phyloP scores from a whole-genome alignment of 2,113 vertebrate genomes.

The Petroica traversi region DNA sequence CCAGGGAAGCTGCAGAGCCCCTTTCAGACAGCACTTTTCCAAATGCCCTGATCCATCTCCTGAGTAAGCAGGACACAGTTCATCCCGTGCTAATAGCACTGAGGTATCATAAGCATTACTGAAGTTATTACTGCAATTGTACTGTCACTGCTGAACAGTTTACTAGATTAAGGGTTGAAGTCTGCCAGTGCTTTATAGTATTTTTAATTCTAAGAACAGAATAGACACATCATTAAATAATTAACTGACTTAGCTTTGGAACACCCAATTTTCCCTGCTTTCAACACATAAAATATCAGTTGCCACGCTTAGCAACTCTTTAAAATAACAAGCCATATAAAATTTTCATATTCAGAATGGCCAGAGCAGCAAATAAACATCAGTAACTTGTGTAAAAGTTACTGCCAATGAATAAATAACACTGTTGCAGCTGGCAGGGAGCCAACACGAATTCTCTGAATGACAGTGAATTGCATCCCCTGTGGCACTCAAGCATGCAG shows the following conservation, averaged over 20 bases:
- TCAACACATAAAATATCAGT: background rate
- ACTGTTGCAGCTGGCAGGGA: background rate
- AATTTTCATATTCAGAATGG: background rate
- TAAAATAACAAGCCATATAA: background rate
- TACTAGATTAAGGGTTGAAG: background rate
- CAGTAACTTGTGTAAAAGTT: background rate
- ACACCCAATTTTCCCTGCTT: background rate
- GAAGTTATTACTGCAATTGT: background rate
- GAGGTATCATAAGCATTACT: background rate
- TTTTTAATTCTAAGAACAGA: background rate
- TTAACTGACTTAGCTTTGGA: background rate
- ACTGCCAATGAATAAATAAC: background rate
- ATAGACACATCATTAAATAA: background rate
- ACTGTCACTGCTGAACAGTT: background rate
- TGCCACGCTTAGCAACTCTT: background rate
- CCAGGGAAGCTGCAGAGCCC: background rate
- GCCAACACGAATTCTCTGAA: background rate
- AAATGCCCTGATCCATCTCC: background rate
- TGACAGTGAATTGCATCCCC: background rate
- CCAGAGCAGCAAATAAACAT: background rate
- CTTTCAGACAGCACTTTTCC: background rate
- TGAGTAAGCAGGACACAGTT: background rate
- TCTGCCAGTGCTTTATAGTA: background rate
- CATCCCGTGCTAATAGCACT: background rate
- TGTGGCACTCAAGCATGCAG: background rate